These are phyloP conservation scores for Caprella mutica DNA, from an alignment of 2,888 invertebrate species.

Conservation along the genomic window DNA sequence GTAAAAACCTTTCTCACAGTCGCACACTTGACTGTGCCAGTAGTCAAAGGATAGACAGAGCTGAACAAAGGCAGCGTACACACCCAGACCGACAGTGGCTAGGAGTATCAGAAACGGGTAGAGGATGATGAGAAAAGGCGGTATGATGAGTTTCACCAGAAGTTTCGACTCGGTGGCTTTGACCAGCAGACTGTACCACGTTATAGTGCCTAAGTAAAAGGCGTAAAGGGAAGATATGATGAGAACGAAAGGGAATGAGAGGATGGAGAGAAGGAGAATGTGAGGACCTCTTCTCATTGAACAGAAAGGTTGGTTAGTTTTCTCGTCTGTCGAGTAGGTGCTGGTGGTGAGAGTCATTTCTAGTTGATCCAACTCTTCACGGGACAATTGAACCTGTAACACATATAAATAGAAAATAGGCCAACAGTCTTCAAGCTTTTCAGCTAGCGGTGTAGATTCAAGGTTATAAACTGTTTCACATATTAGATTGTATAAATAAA, in stretches of 20 bases:
- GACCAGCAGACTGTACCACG: slow-evolving; percentile 50
- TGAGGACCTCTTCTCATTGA: slow-evolving; percentile 20
- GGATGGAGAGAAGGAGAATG: slow-evolving; percentile 37
- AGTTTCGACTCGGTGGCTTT: slow-evolving; percentile 28
- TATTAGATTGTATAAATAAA: no score
- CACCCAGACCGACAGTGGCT: slow-evolving; percentile 53
- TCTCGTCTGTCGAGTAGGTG: slow-evolving; percentile 16
- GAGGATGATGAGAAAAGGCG: slow-evolving; percentile 55
- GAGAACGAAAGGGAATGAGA: slow-evolving; percentile 49
- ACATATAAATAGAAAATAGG: no score
- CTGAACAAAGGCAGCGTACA: slow-evolving; percentile 57
- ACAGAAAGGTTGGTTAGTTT: slow-evolving; percentile 22
- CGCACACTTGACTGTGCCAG: slow-evolving; percentile 59
- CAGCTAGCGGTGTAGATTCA: no score
- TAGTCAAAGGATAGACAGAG: slow-evolving; percentile 46
- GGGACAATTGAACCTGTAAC: slow-evolving; percentile 27
- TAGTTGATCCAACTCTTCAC: slow-evolving; percentile 31
- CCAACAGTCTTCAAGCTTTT: no score
- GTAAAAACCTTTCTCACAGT: slow-evolving; percentile 66
- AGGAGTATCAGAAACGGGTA: slow-evolving; percentile 58
- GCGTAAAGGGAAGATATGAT: slow-evolving; percentile 54
- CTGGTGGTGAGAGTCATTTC: slow-evolving; percentile 45
- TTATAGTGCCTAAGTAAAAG: slow-evolving; percentile 61
- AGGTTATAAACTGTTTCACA: no score
- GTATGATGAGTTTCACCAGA: slow-evolving; percentile 39